Evolutionary conservation across 2,888 invertebrate species (phyloP).

Genomic region (Ischnura elegans): DNA sequence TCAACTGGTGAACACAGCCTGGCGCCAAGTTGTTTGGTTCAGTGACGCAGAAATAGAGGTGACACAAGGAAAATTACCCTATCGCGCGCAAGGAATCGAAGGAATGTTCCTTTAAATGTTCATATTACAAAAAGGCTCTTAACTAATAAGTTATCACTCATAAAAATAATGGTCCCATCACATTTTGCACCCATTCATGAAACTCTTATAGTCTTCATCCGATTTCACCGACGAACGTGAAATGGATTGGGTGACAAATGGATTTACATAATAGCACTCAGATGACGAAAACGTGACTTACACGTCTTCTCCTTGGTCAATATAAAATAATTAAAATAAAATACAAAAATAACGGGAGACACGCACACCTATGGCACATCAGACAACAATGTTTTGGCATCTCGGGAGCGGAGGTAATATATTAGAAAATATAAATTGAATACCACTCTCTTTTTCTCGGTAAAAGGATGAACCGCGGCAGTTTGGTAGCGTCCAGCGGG

Average conservation of each 20-base stretch:
- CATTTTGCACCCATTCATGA: neutral
- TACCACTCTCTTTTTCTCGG: slow-evolving; percentile 34
- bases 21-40: slow-evolving; percentile 62
- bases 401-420: slow-evolving; percentile 41
- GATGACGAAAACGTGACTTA: neutral
- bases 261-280: neutral
- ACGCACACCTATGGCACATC: slow-evolving; percentile 63
- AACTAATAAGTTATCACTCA: slow-evolving; percentile 60
- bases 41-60: slow-evolving; percentile 50
- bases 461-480: neutral
- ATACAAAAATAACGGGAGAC: slow-evolving; percentile 53
- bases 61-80: slow-evolving; percentile 50
- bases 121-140: slow-evolving; percentile 38
- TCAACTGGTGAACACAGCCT: slow-evolving; percentile 57
- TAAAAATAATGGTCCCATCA: slow-evolving; percentile 55
- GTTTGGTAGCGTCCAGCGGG: neutral
- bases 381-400: slow-evolving; percentile 60
- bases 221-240: neutral
- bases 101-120: slow-evolving; percentile 57
- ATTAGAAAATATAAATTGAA: neutral
- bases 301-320: slow-evolving; percentile 14
- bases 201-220: slow-evolving; percentile 26
- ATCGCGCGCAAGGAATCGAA: slow-evolving; percentile 43
- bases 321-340: slow-evolving; percentile 55
- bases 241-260: slow-evolving; percentile 46